Base-by-base conservation (phyloP, 2,797 vertebrate genomes). In the Melanogrammus aeglefinus region DNA sequence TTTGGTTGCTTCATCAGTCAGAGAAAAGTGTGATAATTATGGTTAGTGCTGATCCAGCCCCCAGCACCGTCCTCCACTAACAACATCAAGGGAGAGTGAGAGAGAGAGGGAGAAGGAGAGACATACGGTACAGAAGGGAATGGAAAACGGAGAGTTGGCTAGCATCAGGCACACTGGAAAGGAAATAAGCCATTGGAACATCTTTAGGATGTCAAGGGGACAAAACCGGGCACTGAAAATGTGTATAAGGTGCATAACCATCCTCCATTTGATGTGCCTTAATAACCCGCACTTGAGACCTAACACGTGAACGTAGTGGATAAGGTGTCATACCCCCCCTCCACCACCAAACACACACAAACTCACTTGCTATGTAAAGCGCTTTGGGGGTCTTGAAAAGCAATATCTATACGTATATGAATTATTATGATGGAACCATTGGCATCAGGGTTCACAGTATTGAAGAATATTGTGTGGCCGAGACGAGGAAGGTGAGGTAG, bases 41-140 rank as follows among this genome's bases (percentile, higher is more conserved):
- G 9, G 72, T 74, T 57, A 47, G 33, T 63, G 81, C 36, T 24
- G 76, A 70, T 51, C 78, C 41, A n/a, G 72, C 35, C 57, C 66
- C 72, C 35, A 27, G 51, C 4, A 24, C 47, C 44, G 35, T 47
- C 66, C 39, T 24, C 38, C 3, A 72, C 35, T 86, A 86, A 86
- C 80, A 76, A 89, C 82, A 79, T 80, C 75, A 57, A 80, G 81
- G 18, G 33, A 80, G 83, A 75, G 74, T 82, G 82, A 24, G 63
- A 69, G n/a, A 69, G n/a, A 27, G n/a, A 69, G n/a, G 12, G n/a
- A 69, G 57, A 63, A 21, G n/a, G 2, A 57, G 16, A 57, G 51
- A 57, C 16, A 57, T 18, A 57, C 16, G n/a, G 51, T 18, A 57
- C 16, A 57, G 51, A 57, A 57, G 51, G 18, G 51, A 57, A 5